Evolutionary conservation across 1,140 invertebrate genomes (phyloP).

Genomic region (Trichonephila inaurata): DNA sequence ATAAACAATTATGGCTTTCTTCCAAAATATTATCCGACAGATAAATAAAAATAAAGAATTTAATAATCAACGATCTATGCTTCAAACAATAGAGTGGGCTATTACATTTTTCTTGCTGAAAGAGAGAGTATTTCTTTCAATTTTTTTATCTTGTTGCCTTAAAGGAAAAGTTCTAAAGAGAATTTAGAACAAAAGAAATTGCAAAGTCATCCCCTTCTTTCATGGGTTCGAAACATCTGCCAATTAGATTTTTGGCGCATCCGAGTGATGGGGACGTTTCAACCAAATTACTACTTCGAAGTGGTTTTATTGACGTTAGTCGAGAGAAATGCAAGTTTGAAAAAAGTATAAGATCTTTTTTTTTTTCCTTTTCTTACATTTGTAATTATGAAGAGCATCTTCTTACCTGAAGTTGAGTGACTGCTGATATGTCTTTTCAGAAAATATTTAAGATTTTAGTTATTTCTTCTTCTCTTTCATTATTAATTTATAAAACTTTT

Average conservation of each 20-base stretch:
- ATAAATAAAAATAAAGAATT: too few relatives aligned
- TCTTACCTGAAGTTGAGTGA: neutral
- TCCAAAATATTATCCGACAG: too few relatives aligned
- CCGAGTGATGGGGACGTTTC: neutral
- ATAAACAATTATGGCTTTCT: too few relatives aligned
- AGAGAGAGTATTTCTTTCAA: too few relatives aligned
- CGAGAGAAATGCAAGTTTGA: neutral
- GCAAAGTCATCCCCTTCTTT: neutral
- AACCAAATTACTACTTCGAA: neutral
- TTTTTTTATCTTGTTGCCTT: too few relatives aligned
- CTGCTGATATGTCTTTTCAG: neutral
- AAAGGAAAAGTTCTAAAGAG: too few relatives aligned
- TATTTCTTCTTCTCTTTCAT: too few relatives aligned
- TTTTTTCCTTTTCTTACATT: neutral
- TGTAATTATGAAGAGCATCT: neutral
- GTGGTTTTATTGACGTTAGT: neutral
- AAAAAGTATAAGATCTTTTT: neutral
- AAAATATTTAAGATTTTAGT: neutral
- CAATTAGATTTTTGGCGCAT: slow-evolving; percentile 9
- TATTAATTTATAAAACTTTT: too few relatives aligned
- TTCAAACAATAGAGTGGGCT: too few relatives aligned
- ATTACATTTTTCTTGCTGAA: too few relatives aligned
- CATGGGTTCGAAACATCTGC: neutral
- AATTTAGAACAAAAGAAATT: slow-evolving; percentile 9
- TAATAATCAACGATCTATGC: too few relatives aligned